phyloP scores from a whole-genome alignment of 2,797 vertebrate species.

The Gymnodraco acuticeps region DNA sequence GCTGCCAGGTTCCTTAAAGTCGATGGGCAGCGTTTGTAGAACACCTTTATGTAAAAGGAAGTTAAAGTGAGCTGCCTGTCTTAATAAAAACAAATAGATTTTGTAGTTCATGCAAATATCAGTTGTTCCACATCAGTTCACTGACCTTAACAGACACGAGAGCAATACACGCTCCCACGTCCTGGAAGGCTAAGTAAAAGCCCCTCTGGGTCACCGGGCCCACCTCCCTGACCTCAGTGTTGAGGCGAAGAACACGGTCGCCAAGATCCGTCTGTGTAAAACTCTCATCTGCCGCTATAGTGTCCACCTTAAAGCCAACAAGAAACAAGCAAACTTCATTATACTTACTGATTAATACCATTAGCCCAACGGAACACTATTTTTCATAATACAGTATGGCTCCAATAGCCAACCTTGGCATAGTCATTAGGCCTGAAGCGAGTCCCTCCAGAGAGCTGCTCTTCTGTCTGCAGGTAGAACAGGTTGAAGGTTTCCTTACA shows the following conservation, averaged over 20 bases:
- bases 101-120: constrained; percentile 7
- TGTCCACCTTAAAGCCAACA: constrained; percentile 87
- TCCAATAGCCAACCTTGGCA: constrained; percentile 82
- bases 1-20: constrained; percentile 93
- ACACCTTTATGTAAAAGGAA: constrained; percentile 82
- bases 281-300: constrained; percentile 97
- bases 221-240: constrained; percentile 96
- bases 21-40: constrained; percentile 97
- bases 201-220: constrained; percentile 93
- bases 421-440: constrained; percentile 92
- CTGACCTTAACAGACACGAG: constrained; percentile 91
- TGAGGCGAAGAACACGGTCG: constrained; percentile 96
- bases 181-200: constrained; percentile 98
- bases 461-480: constrained; percentile 94
- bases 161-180: constrained; percentile 98
- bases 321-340: not conserved
- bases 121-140: constrained; percentile 8
- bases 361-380: not conserved
- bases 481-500: constrained; percentile 99
- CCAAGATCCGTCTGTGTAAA: constrained; percentile 98
- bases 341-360: not conserved
- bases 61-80: not conserved
- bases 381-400: not conserved
- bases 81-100: not conserved
- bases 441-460: constrained; percentile 87